phyloP scores from a whole-genome alignment of 2,888 invertebrate genomes.

The Ornithoptera alexandrae region DNA sequence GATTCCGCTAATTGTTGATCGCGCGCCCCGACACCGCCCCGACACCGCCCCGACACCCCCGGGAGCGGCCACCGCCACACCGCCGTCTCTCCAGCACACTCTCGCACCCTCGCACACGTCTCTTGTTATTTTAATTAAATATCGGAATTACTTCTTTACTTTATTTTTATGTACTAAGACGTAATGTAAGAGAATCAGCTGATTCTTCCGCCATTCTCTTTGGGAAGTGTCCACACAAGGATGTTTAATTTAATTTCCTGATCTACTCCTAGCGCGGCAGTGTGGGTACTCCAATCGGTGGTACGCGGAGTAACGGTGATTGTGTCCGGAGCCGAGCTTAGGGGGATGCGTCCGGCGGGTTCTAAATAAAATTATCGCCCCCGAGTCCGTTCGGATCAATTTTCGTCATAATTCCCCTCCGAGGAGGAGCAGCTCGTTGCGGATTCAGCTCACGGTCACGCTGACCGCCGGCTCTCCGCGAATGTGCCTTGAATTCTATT shows the following conservation, averaged over 20 bases:
- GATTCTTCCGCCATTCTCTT: too few relatives aligned
- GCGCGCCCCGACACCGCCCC: constrained; percentile 29
- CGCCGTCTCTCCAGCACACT: neutral
- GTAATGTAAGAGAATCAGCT: too few relatives aligned
- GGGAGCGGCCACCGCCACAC: too few relatives aligned
- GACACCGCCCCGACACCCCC: neutral
- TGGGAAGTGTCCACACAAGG: too few relatives aligned
- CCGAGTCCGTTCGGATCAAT: constrained; percentile 49
- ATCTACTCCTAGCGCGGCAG: too few relatives aligned
- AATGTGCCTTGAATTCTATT: constrained; percentile 49
- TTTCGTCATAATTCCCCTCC: constrained; percentile 54
- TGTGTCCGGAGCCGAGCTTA: constrained; percentile 43
- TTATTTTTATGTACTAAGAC: too few relatives aligned
- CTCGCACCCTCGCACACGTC: neutral
- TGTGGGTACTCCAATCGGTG: constrained; percentile 41
- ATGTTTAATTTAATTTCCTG: too few relatives aligned
- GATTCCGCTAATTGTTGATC: constrained; percentile 64
- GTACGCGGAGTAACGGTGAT: constrained; percentile 58
- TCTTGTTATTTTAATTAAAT: too few relatives aligned
- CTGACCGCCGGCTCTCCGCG: constrained; percentile 51
- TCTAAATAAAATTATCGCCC: constrained; percentile 64
- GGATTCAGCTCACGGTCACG: constrained; percentile 52
- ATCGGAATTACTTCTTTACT: too few relatives aligned
- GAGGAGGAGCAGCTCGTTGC: constrained; percentile 31
- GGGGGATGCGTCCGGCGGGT: constrained; percentile 40